These are phyloP conservation scores for Clamator glandarius DNA, from an alignment of 2,797 vertebrate species.

Conservation along the genomic window DNA sequence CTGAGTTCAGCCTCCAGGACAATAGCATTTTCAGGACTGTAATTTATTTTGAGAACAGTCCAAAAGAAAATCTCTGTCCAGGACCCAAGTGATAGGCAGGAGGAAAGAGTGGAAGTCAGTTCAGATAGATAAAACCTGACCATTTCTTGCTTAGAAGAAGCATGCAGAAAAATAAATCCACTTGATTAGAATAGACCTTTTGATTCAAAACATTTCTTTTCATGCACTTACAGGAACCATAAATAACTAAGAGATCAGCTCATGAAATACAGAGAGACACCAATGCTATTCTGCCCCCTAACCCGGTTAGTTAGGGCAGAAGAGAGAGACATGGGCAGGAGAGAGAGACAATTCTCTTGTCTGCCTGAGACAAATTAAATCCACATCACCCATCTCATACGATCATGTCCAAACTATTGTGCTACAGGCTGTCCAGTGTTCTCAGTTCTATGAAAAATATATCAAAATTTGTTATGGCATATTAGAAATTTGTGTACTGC, in stretches of 20 bases:
- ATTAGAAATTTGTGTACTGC: neutral
- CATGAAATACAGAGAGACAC: neutral
- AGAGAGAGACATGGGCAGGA: neutral
- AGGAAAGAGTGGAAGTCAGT: neutral
- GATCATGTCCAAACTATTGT: neutral
- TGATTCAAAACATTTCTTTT: neutral
- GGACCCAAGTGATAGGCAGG: neutral
- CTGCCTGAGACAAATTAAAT: neutral
- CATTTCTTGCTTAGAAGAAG: neutral
- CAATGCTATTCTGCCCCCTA: neutral
- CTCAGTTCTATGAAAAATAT: neutral
- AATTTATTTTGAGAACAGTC: neutral
- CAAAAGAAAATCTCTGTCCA: neutral
- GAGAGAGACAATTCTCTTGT: neutral
- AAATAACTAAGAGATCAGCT: neutral
- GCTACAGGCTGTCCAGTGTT: neutral
- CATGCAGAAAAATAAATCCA: fast-evolving
- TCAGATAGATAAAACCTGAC: neutral
- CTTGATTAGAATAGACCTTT: neutral
- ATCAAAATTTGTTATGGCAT: neutral
- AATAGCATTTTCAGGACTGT: neutral
- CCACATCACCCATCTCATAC: neutral
- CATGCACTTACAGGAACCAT: neutral
- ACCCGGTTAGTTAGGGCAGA: neutral
- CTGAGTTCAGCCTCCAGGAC: neutral